Conservation (phyloP, 2,797 vertebrate species). For the Margarornis squamiger region DNA sequence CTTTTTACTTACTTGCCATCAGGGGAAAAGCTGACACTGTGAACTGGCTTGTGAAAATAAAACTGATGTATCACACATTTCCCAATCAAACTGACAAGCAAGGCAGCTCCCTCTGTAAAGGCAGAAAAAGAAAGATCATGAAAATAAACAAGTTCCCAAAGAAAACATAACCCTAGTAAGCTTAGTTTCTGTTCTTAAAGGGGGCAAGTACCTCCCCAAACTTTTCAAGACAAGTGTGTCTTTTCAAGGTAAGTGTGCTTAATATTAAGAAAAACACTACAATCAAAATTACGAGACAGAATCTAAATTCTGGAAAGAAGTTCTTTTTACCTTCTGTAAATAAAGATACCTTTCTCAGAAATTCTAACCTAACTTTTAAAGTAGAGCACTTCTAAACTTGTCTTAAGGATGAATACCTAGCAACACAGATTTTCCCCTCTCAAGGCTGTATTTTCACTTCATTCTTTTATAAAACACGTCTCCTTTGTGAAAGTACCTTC, state of each 20-base stretch:
- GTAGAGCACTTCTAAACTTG: neutral
- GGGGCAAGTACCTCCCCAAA: neutral
- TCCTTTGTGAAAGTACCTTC: constrained; percentile 80
- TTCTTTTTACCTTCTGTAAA: neutral
- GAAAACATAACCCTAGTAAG: neutral
- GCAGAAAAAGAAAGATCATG: neutral
- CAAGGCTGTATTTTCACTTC: neutral
- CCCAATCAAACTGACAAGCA: constrained; percentile 88
- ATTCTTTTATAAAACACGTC: neutral
- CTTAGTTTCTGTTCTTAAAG: neutral
- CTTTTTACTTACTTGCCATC: constrained; percentile 85
- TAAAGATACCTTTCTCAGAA: neutral
- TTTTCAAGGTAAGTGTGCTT: neutral
- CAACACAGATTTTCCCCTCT: neutral
- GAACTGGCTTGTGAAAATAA: constrained; percentile 92
- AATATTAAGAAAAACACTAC: neutral
- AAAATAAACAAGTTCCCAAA: neutral
- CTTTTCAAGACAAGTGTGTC: neutral
- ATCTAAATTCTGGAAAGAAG: neutral
- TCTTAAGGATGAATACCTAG: neutral
- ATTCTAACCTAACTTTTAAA: neutral
- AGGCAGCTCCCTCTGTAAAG: constrained; percentile 84
- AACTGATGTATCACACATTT: constrained; percentile 89
- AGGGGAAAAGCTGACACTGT: constrained; percentile 89
- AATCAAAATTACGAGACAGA: neutral